These are phyloP conservation scores for Anoplophora glabripennis DNA, from an alignment of 1,140 invertebrate genomes.

Conservation along the genomic window DNA sequence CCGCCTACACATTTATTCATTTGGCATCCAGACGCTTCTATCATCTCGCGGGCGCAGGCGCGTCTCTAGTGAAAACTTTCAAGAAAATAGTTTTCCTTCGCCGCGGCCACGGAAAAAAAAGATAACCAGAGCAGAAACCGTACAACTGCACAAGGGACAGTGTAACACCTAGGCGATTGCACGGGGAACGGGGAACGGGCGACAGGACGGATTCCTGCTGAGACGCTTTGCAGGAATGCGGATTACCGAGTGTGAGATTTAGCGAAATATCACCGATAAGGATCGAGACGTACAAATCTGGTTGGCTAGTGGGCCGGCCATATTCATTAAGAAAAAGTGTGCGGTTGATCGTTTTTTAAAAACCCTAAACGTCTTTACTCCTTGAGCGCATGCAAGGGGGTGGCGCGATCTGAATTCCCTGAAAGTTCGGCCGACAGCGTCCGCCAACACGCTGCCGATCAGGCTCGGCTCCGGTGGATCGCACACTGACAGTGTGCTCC, in stretches of 20 bases:
- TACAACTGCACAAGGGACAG: slow-evolving; percentile 10
- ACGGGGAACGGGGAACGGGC: neutral
- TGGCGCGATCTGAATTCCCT: slow-evolving; percentile 24
- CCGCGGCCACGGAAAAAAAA: neutral
- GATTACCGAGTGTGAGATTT: slow-evolving; percentile 15
- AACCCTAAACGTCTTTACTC: slow-evolving; percentile 32
- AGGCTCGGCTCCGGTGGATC: neutral
- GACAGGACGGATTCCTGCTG: neutral
- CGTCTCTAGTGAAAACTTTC: slow-evolving; percentile 35
- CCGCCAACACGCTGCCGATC: neutral
- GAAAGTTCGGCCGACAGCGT: neutral
- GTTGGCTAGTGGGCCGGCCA: slow-evolving; percentile 43
- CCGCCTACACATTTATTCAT: slow-evolving; percentile 44
- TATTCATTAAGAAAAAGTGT: slow-evolving; percentile 43
- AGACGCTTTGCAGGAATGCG: neutral
- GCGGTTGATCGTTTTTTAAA: slow-evolving; percentile 41
- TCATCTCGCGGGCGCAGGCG: slow-evolving; percentile 34
- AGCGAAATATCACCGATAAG: slow-evolving; percentile 25
- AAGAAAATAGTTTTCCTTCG: slow-evolving; percentile 32
- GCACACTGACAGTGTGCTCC: slow-evolving; percentile 5
- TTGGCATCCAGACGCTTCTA: slow-evolving; percentile 41
- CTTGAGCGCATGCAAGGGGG: slow-evolving; percentile 35
- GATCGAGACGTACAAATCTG: slow-evolving; percentile 36
- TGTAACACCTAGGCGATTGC: neutral
- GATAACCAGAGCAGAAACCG: slow-evolving; percentile 10